These are phyloP conservation scores for Trachymyrmex cornetzi DNA, from an alignment of 1,140 invertebrate species.

Conservation along the genomic window DNA sequence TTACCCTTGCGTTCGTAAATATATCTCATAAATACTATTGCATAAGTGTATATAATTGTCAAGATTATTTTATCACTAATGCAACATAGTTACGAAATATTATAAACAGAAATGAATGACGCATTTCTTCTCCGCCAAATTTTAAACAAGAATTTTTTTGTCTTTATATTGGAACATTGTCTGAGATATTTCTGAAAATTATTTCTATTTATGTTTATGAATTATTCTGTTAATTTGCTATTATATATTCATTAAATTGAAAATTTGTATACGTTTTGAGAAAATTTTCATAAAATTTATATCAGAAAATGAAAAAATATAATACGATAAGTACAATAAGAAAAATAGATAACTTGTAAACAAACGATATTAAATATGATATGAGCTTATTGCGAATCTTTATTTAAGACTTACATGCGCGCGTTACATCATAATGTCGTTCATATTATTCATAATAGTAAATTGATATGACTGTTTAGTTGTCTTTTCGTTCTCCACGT, in stretches of 20 bases:
- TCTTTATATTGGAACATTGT: background rate
- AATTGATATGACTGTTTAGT: constrained; percentile 4
- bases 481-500: background rate
- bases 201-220: background rate
- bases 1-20: constrained; percentile 9
- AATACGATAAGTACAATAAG: background rate
- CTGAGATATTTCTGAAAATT: background rate
- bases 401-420: background rate
- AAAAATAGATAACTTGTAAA: background rate
- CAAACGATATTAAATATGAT: background rate
- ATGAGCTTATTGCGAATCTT: background rate
- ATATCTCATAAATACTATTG: constrained; percentile 3
- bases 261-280: background rate
- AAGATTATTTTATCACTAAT: background rate
- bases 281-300: background rate
- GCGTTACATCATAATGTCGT: background rate
- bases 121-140: background rate
- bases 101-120: background rate
- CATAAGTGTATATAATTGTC: background rate
- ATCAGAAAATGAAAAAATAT: background rate
- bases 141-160: background rate
- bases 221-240: background rate
- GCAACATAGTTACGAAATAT: background rate
- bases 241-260: background rate
- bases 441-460: constrained; percentile 25